Conservation (phyloP, 2,797 vertebrate species). For the Hippocampus kuda region DNA sequence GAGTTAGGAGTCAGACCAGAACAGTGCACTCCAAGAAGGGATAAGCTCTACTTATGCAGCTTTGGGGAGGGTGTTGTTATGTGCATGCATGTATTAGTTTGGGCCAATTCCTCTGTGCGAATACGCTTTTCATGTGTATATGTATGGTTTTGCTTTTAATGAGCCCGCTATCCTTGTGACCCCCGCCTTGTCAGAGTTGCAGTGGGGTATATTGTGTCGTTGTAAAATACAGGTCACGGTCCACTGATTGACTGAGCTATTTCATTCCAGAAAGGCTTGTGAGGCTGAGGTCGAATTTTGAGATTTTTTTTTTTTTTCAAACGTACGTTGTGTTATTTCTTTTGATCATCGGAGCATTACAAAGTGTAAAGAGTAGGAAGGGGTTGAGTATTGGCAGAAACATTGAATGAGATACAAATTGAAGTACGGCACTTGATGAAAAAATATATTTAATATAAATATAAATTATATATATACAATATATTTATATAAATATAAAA, state of each 20-base stretch:
- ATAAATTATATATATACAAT: no score
- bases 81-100: constrained; percentile 17
- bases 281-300: constrained; percentile 2
- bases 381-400: background rate
- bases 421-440: no score
- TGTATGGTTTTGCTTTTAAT: constrained; percentile 40
- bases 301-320: background rate
- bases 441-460: no score
- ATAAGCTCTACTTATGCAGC: constrained; percentile 52
- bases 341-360: background rate
- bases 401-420: no score
- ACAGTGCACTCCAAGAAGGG: constrained; percentile 48
- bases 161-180: constrained; percentile 37
- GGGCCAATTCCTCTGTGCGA: constrained; percentile 21
- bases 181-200: constrained; percentile 23
- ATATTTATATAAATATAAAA: no score
- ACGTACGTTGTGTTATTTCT: background rate
- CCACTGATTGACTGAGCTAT: constrained; percentile 20
- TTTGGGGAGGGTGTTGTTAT: constrained; percentile 15
- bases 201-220: constrained; percentile 33
- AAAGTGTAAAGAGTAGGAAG: background rate
- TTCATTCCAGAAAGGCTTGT: constrained; percentile 19
- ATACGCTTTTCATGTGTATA: constrained; percentile 23
- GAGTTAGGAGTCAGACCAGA: constrained; percentile 50
- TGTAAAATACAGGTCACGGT: constrained; percentile 35